These are phyloP conservation scores for Artemisiospiza belli DNA, from an alignment of 2,113 vertebrate genomes.

Conservation along the genomic window DNA sequence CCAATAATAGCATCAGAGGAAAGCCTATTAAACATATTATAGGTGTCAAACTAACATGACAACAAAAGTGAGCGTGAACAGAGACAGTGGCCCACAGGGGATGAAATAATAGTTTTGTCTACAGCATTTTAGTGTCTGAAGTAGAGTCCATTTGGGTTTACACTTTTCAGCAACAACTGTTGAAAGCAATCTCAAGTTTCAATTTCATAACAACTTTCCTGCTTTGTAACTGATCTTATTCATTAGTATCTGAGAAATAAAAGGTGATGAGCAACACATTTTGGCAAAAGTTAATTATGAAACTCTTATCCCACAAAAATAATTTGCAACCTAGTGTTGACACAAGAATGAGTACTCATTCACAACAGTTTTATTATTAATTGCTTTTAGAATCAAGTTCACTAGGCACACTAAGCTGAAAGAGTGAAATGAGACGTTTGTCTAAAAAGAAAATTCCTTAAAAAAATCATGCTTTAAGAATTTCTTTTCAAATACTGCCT, in stretches of 20 bases:
- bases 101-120: slow-evolving; percentile 65
- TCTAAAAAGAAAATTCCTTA: background rate
- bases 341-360: background rate
- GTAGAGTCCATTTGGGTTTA: slow-evolving; percentile 31
- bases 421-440: background rate
- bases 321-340: background rate
- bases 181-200: slow-evolving; percentile 23
- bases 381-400: background rate
- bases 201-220: slow-evolving; percentile 32
- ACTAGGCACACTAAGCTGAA: background rate
- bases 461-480: background rate
- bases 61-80: slow-evolving; percentile 31
- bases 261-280: slow-evolving; percentile 10
- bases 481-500: background rate
- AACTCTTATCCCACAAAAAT: slow-evolving; percentile 20
- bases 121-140: slow-evolving; percentile 15
- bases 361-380: background rate
- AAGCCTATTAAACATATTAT: slow-evolving; percentile 48
- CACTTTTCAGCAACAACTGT: slow-evolving; percentile 45
- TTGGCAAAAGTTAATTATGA: background rate
- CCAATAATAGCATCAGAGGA: slow-evolving; percentile 48
- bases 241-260: slow-evolving; percentile 35
- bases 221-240: slow-evolving; percentile 61
- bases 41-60: slow-evolving; percentile 48
- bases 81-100: background rate